Evolutionary conservation across 1,140 invertebrate species (phyloP).

Genomic region (Leptonema lineaticorne): DNA sequence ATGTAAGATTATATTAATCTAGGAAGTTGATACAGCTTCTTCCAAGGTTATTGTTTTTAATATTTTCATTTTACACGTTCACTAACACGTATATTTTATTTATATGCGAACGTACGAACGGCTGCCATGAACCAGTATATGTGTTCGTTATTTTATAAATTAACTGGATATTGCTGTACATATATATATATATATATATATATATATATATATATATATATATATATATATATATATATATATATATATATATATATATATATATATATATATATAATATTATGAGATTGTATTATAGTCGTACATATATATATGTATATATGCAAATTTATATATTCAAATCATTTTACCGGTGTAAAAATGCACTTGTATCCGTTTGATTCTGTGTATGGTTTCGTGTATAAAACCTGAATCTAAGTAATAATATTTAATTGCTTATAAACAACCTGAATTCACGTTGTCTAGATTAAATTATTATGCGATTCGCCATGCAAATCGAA

Average conservation of each 20-base stretch:
- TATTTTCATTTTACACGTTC: neutral
- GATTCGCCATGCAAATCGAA: neutral
- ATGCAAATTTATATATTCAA: too few species aligned
- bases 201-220: neutral
- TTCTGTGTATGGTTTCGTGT: too few species aligned
- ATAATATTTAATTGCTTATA: slow-evolving; percentile 8
- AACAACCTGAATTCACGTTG: slow-evolving; percentile 13
- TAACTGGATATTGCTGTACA: too few species aligned
- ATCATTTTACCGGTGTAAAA: too few species aligned
- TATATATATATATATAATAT: neutral
- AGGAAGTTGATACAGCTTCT: slow-evolving; percentile 19
- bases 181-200: neutral
- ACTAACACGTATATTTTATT: neutral
- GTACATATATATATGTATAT: too few species aligned
- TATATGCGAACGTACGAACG: too few species aligned
- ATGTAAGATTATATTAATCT: slow-evolving; percentile 10
- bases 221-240: neutral
- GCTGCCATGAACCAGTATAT: too few species aligned
- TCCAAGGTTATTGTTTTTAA: slow-evolving; percentile 18
- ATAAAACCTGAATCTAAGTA: too few species aligned
- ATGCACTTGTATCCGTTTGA: too few species aligned
- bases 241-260: neutral
- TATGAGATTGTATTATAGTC: neutral
- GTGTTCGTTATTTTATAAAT: too few species aligned
- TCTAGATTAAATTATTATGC: slow-evolving; percentile 6